phyloP scores from a whole-genome alignment of 2,888 invertebrate genomes.

The Thera obeliscata region DNA sequence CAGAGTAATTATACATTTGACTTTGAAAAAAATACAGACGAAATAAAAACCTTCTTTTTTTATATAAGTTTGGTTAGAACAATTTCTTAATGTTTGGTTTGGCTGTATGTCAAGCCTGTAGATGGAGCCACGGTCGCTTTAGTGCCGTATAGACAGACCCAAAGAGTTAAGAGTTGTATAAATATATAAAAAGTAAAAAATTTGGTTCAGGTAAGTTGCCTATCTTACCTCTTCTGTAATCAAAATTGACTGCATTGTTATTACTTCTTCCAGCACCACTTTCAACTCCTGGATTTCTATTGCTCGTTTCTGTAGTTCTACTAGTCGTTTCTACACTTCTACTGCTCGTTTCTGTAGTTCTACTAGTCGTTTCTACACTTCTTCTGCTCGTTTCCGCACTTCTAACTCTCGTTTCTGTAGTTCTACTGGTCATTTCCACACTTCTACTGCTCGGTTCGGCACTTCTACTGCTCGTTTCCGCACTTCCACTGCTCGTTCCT shows the following conservation, averaged over 20 bases:
- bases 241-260: slow-evolving; percentile 1
- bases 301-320: background rate
- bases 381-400: slow-evolving; percentile 1
- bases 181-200: no score
- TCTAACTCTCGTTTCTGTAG: background rate
- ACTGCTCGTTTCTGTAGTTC: background rate
- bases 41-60: no score
- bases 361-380: background rate
- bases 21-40: no score
- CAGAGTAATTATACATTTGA: no score
- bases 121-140: no score
- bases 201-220: no score
- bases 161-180: no score
- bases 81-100: no score
- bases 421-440: background rate
- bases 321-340: slow-evolving; percentile 2
- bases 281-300: slow-evolving; percentile 1
- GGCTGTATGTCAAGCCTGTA: no score
- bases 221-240: slow-evolving; percentile 23
- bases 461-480: slow-evolving; percentile 2
- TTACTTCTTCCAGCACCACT: background rate
- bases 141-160: no score
- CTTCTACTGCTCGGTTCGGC: background rate
- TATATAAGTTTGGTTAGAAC: no score
- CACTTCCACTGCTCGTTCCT: background rate